Base-by-base conservation (phyloP, 2,113 vertebrate genomes). In the Entelurus aequoreus region DNA sequence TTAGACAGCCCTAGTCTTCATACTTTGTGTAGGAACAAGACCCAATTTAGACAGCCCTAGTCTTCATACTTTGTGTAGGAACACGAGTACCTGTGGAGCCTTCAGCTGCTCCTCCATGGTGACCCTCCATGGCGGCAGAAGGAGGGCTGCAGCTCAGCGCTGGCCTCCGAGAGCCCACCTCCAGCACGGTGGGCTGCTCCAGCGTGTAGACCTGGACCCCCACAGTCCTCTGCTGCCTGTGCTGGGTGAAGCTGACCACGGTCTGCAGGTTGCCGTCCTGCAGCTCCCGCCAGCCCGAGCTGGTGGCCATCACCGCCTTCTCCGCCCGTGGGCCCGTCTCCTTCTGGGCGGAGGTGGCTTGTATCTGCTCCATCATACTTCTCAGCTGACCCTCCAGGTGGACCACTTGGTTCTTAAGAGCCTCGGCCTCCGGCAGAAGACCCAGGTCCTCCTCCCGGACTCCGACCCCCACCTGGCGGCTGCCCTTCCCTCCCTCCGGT, bases 361-460 rank as follows among this genome's bases (percentile, higher is more conserved):
- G 78, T 69, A 79, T 75, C 46, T 89, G 90, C 46, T 84, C 86
- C 48, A 90, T 71, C 0, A 90, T 91, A 48, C 85, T 90, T 56
- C 85, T 84, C 62, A 96, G 84, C 74, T 94, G 89, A 6, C 79
- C 88, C 75, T 95, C 93, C 71, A 95, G 78, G 42, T 90, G 86
- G 0, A 87, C 84, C 6, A 95, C 86, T 73, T 93, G 91, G 54
- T 84, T 87, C 8, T 81, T 87, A 8, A 95, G 85, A 2, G 87
- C 87, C 47, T 86, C 83, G 0, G 85, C 78, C 62, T 87, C 83
- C 9, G 86, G 84, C 0, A 88, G 76, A 36, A 93, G 21, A 1
- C 91, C 92, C 77, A 96, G 74, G 79, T 95, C 93, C 66, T 89
- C 81, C 58, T 96, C 94, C 4, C 70, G 77, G 54, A 96, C 93